phyloP scores from a whole-genome alignment of 2,797 vertebrate species.

The Aeoliscus strigatus region DNA sequence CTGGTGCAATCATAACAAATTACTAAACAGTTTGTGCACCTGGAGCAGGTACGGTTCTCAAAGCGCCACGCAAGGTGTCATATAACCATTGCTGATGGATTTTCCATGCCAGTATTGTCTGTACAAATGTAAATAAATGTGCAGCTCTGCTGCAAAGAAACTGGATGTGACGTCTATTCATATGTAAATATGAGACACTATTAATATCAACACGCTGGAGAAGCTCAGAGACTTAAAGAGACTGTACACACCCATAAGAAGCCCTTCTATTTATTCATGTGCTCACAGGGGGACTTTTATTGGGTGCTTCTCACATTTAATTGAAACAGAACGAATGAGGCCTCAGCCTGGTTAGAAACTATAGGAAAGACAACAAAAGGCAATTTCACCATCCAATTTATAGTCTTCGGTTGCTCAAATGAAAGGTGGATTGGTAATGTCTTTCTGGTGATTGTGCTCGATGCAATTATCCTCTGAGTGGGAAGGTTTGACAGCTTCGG shows the following conservation, averaged over 20 bases:
- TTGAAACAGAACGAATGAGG: constrained; percentile 31
- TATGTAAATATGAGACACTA: constrained; percentile 43
- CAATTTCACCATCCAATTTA: constrained; percentile 49
- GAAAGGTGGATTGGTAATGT: constrained; percentile 35
- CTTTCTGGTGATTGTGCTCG: constrained; percentile 23
- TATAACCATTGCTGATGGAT: too few relatives aligned
- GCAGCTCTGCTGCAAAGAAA: constrained; percentile 1
- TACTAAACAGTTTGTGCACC: too few relatives aligned
- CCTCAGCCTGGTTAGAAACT: constrained; percentile 11
- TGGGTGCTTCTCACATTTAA: constrained; percentile 21
- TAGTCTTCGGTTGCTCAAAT: constrained; percentile 26
- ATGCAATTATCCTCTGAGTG: constrained; percentile 33
- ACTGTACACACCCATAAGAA: constrained; percentile 13
- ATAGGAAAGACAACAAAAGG: constrained; percentile 34
- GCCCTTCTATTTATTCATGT: constrained; percentile 46
- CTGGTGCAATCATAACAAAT: too few relatives aligned
- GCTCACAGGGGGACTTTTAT: constrained; percentile 11
- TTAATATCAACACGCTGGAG: constrained; percentile 35
- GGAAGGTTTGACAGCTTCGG: constrained; percentile 25
- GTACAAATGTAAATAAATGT: constrained; percentile 9
- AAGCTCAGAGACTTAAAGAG: constrained; percentile 18
- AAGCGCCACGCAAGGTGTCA: too few relatives aligned
- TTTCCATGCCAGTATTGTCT: constrained; percentile 2
- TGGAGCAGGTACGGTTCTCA: too few relatives aligned
- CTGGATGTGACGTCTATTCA: constrained; percentile 21